Evolutionary conservation across 1,140 invertebrate species (phyloP).

Genomic region (Drosophila neocordata): DNA sequence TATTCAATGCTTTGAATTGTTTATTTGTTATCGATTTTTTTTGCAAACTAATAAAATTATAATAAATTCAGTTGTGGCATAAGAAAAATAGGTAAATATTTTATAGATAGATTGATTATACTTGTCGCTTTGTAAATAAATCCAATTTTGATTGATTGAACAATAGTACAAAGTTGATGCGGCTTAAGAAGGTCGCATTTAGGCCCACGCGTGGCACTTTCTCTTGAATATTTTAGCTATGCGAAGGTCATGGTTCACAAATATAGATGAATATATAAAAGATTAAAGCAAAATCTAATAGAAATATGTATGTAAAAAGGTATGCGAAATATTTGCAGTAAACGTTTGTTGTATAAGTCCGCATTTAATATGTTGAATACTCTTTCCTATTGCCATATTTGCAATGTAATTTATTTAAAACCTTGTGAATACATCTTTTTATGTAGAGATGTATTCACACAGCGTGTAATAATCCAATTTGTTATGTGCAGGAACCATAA

Average conservation of each 20-base stretch:
- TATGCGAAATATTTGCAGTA: not conserved
- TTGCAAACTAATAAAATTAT: not conserved
- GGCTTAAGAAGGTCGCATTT: not conserved
- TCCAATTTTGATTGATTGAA: not conserved
- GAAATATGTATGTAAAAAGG: not conserved
- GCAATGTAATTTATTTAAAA: not conserved
- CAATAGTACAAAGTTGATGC: not conserved
- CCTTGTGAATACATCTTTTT: not conserved
- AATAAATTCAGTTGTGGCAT: not conserved
- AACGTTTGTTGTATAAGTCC: not conserved
- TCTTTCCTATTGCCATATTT: not conserved
- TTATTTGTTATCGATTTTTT: not conserved
- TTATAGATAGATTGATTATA: not conserved
- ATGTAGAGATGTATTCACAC: not conserved
- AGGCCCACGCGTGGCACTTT: not conserved
- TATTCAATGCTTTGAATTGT: no score
- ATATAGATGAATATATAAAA: no score
- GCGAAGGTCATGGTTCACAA: not conserved
- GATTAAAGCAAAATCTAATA: no score
- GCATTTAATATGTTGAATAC: not conserved
- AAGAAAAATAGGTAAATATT: not conserved
- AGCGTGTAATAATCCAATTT: constrained; percentile 30
- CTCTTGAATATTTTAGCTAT: not conserved
- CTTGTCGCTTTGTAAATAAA: not conserved
- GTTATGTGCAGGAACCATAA: constrained; percentile 6